Conservation (phyloP, 2,113 vertebrate species). For the Grammomys surdaster region DNA sequence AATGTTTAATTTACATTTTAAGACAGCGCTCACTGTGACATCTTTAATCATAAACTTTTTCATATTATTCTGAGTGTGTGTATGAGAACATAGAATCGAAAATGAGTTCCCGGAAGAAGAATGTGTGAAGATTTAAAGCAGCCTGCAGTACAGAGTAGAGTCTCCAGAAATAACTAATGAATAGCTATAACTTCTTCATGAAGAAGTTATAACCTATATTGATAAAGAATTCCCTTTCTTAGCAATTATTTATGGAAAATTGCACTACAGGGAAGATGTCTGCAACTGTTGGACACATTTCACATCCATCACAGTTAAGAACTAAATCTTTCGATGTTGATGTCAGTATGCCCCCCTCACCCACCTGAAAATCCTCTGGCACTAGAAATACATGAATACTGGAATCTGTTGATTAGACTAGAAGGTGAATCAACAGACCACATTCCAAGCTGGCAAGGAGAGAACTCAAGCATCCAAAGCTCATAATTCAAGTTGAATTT, state of each 20-base stretch:
- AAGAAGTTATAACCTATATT: background rate
- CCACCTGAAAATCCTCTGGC: constrained; percentile 63
- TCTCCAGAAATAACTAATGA: background rate
- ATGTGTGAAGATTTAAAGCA: background rate
- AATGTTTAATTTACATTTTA: background rate
- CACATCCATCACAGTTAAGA: background rate
- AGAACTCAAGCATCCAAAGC: constrained; percentile 41
- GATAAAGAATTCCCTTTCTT: background rate
- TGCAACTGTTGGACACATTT: constrained; percentile 1
- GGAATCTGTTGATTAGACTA: constrained; percentile 64
- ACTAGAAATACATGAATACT: constrained; percentile 43
- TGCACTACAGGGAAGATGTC: too few species aligned
- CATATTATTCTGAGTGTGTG: background rate
- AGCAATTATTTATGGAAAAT: background rate
- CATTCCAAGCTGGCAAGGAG: constrained; percentile 73
- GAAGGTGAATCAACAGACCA: constrained; percentile 77
- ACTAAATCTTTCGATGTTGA: constrained; percentile 48
- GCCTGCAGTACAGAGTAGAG: background rate
- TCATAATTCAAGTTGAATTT: constrained; percentile 57
- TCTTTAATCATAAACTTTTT: background rate
- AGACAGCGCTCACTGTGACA: too few species aligned
- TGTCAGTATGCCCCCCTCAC: constrained; percentile 35
- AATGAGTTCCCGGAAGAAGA: background rate
- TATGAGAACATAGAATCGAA: background rate
- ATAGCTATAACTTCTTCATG: background rate